Conservation (phyloP, 2,888 invertebrate species). For the Brenthis daphne region DNA sequence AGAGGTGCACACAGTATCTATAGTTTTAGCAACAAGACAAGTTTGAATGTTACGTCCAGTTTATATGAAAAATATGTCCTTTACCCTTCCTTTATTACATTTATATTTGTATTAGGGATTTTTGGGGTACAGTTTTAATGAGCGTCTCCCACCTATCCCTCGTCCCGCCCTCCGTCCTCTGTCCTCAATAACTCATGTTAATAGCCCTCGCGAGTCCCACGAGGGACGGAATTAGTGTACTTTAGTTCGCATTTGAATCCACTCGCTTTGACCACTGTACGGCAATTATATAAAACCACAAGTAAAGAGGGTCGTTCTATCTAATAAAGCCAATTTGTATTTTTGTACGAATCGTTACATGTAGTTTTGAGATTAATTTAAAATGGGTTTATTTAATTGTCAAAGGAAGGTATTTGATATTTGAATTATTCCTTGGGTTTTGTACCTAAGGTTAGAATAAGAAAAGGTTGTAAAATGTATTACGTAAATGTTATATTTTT, state of each 20-base stretch:
- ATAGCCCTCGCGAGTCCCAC: slow-evolving; percentile 21
- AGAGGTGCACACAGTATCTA: background rate
- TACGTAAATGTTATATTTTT: too few relatives aligned
- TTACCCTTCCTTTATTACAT: background rate
- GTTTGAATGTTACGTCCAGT: too few relatives aligned
- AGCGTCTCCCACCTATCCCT: slow-evolving; percentile 6
- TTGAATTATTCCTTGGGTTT: too few relatives aligned
- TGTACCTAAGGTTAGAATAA: too few relatives aligned
- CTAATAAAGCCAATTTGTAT: slow-evolving; percentile 11
- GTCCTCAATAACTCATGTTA: slow-evolving; percentile 26
- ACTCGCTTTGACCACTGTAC: slow-evolving; percentile 27
- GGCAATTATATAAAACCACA: slow-evolving; percentile 16
- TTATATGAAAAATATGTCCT: too few relatives aligned
- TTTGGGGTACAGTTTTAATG: slow-evolving; percentile 22
- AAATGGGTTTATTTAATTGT: background rate
- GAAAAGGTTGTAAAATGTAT: too few relatives aligned
- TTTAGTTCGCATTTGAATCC: slow-evolving; percentile 22
- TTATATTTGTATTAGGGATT: slow-evolving; percentile 3
- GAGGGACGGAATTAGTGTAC: slow-evolving; percentile 25
- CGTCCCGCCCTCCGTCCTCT: background rate
- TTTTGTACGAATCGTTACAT: background rate
- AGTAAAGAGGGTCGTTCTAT: slow-evolving; percentile 5
- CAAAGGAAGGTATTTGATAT: too few relatives aligned
- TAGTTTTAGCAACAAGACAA: background rate
- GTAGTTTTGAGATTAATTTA: too few relatives aligned